phyloP scores from a whole-genome alignment of 2,797 vertebrate genomes.

The Synaphobranchus kaupii region DNA sequence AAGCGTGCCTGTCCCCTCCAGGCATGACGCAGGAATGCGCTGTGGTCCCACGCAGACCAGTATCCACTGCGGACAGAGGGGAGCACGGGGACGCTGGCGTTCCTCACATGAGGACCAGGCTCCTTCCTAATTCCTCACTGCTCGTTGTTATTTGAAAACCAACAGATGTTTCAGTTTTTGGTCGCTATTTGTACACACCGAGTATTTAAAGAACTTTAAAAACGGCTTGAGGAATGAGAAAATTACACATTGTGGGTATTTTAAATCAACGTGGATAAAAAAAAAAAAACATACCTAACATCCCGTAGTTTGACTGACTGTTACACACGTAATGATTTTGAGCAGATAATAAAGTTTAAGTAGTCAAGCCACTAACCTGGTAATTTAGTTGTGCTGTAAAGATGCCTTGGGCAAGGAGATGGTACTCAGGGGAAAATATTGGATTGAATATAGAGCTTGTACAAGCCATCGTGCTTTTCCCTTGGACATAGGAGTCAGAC shows the following conservation, averaged over 20 bases:
- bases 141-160: background rate
- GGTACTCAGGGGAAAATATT: background rate
- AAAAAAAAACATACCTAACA: background rate
- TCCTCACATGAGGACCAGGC: background rate
- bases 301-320: background rate
- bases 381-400: background rate
- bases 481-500: too few species aligned
- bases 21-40: background rate
- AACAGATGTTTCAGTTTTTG: conserved; percentile 15
- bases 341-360: background rate
- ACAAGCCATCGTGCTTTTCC: too few species aligned
- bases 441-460: too few species aligned
- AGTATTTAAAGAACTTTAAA: background rate
- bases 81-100: background rate
- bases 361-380: background rate
- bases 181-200: background rate
- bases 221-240: background rate
- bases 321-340: background rate
- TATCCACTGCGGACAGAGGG: background rate
- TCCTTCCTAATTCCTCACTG: background rate
- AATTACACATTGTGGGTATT: background rate
- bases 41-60: background rate
- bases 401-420: too few species aligned
- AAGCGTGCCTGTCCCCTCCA: too few species aligned
- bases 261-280: background rate